phyloP scores from a whole-genome alignment of 2,113 vertebrate species.

The Antennarius striatus region DNA sequence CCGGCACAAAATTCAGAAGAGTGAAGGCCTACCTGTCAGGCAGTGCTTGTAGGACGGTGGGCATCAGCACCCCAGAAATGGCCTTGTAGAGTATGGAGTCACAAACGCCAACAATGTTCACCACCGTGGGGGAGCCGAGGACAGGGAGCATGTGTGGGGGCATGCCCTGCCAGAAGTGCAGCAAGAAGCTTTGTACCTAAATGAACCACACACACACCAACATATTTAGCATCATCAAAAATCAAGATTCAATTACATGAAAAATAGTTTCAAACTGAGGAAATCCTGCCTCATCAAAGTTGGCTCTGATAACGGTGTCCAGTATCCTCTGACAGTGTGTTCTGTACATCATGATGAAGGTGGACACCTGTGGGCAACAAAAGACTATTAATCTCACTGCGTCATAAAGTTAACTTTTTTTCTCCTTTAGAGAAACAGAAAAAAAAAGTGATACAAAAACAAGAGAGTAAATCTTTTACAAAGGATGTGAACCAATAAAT shows the following conservation, averaged over 20 bases:
- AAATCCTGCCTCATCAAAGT: constrained; percentile 94
- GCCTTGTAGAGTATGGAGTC: constrained; percentile 99
- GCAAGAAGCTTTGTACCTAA: constrained; percentile 98
- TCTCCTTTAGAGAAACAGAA: constrained; percentile 15
- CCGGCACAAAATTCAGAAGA: neutral
- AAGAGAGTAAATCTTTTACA: constrained; percentile 72
- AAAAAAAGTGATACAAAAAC: constrained; percentile 59
- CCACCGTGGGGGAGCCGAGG: constrained; percentile 92
- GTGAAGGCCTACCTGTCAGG: constrained; percentile 90
- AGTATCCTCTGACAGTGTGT: constrained; percentile 99
- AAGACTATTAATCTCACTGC: constrained; percentile 37
- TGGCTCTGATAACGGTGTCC: constrained; percentile 98
- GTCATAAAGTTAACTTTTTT: constrained; percentile 38
- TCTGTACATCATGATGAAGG: constrained; percentile 99
- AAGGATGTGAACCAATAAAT: constrained; percentile 71
- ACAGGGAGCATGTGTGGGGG: constrained; percentile 98
- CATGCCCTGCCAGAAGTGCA: constrained; percentile 99
- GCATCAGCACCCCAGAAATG: constrained; percentile 98
- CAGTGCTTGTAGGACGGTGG: constrained; percentile 94
- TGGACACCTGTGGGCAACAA: constrained; percentile 86
- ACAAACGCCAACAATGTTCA: constrained; percentile 97
- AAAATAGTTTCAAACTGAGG: constrained; percentile 21
- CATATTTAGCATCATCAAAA: constrained; percentile 5
- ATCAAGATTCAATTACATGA: neutral
- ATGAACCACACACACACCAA: constrained; percentile 5